Evolutionary conservation across 2,113 vertebrate genomes (phyloP), one percentile per base, ranked within the genome.

Genomic region (Acinonyx jubatus): DNA sequence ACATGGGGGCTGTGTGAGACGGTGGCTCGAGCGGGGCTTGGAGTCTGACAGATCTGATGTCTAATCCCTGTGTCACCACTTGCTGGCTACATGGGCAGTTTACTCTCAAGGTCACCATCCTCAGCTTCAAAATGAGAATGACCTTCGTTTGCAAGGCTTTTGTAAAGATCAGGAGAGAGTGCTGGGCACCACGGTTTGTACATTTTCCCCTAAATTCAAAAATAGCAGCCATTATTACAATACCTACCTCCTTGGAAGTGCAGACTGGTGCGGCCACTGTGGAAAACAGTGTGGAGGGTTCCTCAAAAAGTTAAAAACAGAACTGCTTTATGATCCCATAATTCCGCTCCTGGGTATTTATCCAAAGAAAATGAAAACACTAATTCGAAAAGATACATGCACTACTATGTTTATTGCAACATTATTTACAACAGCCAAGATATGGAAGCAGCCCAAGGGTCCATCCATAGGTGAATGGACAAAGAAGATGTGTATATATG

Each of bases 1-100:
- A 3, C 1, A 9, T 0, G 23, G 33, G 25, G 41, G n/a, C 31
- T 16, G n/a, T 5, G 5, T 45, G 9, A 21, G 8, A 0, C 15
- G 1, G 19, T 55, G 61, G 63, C 16, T 27, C 25, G 15, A 61
- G 48, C 10, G 0, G 19, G 52, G 38, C 16, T 41, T 11, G 31
- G 79, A 4, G 7, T 29, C 36, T 29, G 38, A 57, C 7, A 16
- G 86, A 50, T 31, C 55, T 31, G 21, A 9, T 3, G 13, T 19
- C 63, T 12, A 12, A 15, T 55, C 16, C 36, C 68, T 2, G 65
- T 1, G 0, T 61, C n/a, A 4, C 33, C 57, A 18, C 74, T 57
- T 29, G 36, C 50, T 80, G 31, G 7, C 33, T 31, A 4, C 1
- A 0, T 6, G 27, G 61, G 41, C 27, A 0, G n/a, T 16, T 95